A percentile compares a stretch with the other conserved stretches of the same genome.
These are phyloP conservation scores for Thereuonema tuberculata DNA, from an alignment of 1,140 invertebrate species.

Conservation along the genomic window DNA sequence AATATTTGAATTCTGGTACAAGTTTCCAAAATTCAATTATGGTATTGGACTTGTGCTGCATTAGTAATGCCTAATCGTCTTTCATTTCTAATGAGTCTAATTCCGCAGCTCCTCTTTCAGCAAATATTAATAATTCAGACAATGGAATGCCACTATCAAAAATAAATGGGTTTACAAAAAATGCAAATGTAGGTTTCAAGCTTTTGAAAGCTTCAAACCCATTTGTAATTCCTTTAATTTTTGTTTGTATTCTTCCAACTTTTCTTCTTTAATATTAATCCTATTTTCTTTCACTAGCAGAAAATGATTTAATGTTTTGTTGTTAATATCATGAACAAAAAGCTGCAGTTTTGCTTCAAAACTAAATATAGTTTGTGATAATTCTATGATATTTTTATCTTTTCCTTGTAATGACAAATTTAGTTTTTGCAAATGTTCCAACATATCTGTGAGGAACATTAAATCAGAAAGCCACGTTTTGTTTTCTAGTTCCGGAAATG, in stretches of 20 bases:
- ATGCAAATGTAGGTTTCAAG: neutral
- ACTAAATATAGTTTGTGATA: neutral
- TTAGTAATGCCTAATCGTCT: neutral
- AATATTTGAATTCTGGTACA: neutral
- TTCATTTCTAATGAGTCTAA: neutral
- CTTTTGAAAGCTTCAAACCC: neutral
- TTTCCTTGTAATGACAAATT: neutral
- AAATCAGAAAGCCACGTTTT: slow-evolving; percentile 12
- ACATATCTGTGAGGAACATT: slow-evolving; percentile 9
- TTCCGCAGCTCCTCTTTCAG: neutral
- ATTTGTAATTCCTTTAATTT: neutral
- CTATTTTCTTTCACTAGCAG: neutral
- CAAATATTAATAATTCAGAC: neutral
- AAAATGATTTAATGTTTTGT: neutral
- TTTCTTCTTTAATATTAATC: neutral
- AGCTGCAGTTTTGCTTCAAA: neutral
- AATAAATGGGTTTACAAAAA: neutral
- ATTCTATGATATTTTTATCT: neutral
- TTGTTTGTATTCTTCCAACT: neutral
- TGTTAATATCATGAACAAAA: neutral
- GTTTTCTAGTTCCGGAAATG: slow-evolving; percentile 2
- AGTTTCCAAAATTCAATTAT: neutral
- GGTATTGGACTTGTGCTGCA: neutral
- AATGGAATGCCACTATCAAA: neutral
- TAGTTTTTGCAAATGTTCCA: neutral